Conservation (phyloP, 2,797 vertebrate genomes). For the Tapirus indicus region DNA sequence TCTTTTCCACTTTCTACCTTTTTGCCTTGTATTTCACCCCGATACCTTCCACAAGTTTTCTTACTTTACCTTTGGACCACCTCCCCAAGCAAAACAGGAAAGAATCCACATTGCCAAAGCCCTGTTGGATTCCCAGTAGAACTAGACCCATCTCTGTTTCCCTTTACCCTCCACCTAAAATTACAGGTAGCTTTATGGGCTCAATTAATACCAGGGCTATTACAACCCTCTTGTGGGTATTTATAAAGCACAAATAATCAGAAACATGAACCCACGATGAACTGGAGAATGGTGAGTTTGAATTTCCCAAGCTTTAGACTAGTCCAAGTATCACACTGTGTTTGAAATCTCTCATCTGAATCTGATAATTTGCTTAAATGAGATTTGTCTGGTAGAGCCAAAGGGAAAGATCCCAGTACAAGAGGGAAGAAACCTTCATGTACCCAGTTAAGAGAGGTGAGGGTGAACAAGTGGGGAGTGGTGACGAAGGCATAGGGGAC, state of each 20-base stretch:
- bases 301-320: neutral
- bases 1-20: neutral
- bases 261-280: neutral
- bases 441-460: neutral
- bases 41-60: neutral
- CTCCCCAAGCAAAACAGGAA: neutral
- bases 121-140: neutral
- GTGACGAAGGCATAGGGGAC: neutral
- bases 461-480: neutral
- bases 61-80: neutral
- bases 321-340: neutral
- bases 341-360: constrained; percentile 12
- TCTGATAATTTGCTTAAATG: neutral
- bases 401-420: neutral
- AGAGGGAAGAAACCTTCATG: neutral
- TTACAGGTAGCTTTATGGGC: neutral
- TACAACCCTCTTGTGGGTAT: neutral
- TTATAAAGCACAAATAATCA: neutral
- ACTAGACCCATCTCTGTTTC: neutral
- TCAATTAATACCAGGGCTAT: neutral
- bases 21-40: neutral
- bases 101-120: neutral
- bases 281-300: neutral
- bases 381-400: neutral
- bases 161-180: neutral